Percentiles rank a stretch among this genome's conserved stretches.
Conservation (phyloP, 2,113 vertebrate species). For the Aramus guarauna region DNA sequence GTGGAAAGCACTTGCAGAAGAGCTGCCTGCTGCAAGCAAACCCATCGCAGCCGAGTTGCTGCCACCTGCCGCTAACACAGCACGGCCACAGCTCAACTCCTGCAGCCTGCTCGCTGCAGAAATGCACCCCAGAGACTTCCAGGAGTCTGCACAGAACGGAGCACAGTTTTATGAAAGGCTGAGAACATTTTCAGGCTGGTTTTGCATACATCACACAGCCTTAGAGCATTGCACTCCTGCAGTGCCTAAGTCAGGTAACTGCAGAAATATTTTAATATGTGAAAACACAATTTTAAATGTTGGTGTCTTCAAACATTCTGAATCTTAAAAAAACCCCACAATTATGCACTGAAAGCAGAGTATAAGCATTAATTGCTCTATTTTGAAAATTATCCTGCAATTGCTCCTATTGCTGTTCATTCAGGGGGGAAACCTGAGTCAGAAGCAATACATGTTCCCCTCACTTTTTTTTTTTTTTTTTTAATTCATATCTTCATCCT, state of each 20-base stretch:
- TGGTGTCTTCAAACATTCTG: neutral
- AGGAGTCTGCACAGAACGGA: fast-evolving
- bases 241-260: neutral
- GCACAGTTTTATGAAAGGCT: fast-evolving
- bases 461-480: neutral
- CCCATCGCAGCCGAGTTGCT: neutral
- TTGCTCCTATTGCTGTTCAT: neutral
- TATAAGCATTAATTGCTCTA: neutral
- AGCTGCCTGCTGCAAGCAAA: neutral
- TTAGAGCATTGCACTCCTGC: neutral
- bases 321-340: neutral
- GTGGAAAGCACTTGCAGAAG: neutral
- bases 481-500: neutral
- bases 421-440: neutral
- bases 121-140: fast-evolving
- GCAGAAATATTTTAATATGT: neutral
- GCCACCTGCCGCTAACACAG: neutral
- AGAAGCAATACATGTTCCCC: neutral
- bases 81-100: neutral
- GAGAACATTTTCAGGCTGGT: neutral
- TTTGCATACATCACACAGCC: neutral
- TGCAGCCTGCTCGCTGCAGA: fast-evolving
- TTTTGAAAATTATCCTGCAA: neutral
- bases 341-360: neutral
- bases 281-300: neutral